Evolutionary conservation across 2,797 vertebrate genomes (phyloP), one percentile per base, ranked within the genome.

Genomic region (Crax fasciolata): DNA sequence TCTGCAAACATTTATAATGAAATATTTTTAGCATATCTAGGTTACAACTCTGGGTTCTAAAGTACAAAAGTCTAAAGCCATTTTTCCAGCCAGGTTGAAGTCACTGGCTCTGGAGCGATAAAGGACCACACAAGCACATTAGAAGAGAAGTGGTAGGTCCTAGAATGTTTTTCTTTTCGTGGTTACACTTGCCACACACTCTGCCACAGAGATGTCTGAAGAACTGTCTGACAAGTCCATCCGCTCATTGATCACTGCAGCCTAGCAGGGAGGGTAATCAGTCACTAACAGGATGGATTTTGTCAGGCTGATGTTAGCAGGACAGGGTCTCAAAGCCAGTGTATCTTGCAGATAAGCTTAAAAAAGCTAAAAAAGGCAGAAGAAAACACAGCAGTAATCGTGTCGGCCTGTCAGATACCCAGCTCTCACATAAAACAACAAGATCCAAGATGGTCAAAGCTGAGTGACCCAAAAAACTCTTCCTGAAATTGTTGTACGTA

Each of bases 391-490:
- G 48, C 70, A 66, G 68, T 80, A 90, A 74, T 97, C 89, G 59
- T 46, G 74, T 95, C 94, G 95, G 70, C 73, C 84, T 97, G 93
- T 95, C 97, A 97, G 86, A 92, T 81, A 76, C 81, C 59, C 77
- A 81, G 55, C 54, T 68, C 94, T 74, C 66, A 67, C 55, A 84
- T 83, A 84, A 54, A 96, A 87, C 54, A 95, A 78, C 41, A 75
- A 86, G 90, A 93, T 84, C 79, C 61, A 79, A 71, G 67, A 81
- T 93, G 96, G 87, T 79, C 78, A 96, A 83, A 92, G 91, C 89
- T 68, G 85, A 93, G 63, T 97, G 95, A 96, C 91, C 93, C 87
- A 82, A 91, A 96, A 96, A 93, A 43, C 73, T 73, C 89, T 75
- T 66, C 58, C 66, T 62, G 77, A 81, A 92, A 88, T 86, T 59